Base-by-base conservation (phyloP, 2,113 vertebrate species). In the Poeciliopsis retropinna region DNA sequence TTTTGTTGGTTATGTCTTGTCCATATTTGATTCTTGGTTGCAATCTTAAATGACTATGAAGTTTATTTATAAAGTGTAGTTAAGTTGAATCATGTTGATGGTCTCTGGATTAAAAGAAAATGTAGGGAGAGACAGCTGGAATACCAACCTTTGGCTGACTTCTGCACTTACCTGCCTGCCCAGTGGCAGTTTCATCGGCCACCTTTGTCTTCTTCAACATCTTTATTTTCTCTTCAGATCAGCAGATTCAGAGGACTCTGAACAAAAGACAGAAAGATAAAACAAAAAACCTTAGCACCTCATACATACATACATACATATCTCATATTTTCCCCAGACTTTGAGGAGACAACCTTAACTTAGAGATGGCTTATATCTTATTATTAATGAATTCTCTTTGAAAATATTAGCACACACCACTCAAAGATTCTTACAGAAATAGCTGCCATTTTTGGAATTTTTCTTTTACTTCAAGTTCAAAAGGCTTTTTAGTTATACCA, bases 201-300 rank as follows among this genome's bases (percentile, higher is more conserved):
- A 90, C 79, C 82, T 94, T 95, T 72, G 93, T 88, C 87, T 39
- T 93, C 87, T 90, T 94, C 88, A 63, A 91, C 91, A 92, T 93
- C 84, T 85, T 92, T 83, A 17, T 12, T 19, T 67, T 61, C 14
- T 84, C 65, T 78, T 25, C 57, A 79, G 73, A 72, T 78, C 76
- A 74, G 64, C 75, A 72, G 61, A 76, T 70, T 88, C 85, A 79
- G 67, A 89, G 78, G 61, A 15, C 57, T 87, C 88, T 92, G 87
- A n/a, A 66, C 22, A 69, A 70, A 76, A 76, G 28, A 25, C 9
- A 47, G 5, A 29, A 63, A 29, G 8, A 72, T 10, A 61, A 37
- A 29, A 61, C n/a, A 67, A 32, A 76, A 31, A 30, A 41, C 25
- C 54, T 85, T 28, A 87, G 67, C 19, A 31, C 19, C 2, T 60